These are phyloP conservation scores for Ceuthmochares aereus DNA, from an alignment of 2,113 vertebrate species.

Conservation along the genomic window DNA sequence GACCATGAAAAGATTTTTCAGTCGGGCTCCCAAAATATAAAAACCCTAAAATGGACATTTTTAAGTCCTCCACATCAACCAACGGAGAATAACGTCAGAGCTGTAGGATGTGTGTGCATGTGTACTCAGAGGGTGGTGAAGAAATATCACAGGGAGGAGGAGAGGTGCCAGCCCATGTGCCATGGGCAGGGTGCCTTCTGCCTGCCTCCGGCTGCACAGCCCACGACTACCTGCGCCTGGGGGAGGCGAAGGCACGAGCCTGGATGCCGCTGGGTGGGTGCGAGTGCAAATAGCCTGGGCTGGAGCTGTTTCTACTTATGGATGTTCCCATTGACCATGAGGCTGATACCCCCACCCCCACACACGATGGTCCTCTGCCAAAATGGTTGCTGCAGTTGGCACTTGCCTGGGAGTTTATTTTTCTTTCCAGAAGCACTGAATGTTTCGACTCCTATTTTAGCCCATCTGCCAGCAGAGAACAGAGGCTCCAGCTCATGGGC, in stretches of 20 bases:
- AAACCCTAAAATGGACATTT: slow-evolving; percentile 69
- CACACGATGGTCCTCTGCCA: fast-evolving
- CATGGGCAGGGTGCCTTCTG: not conserved
- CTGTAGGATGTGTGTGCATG: not conserved
- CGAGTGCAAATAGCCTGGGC: fast-evolving
- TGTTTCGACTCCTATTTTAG: not conserved
- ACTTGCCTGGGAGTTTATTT: not conserved
- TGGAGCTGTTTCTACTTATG: not conserved
- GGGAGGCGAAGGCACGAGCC: not conserved
- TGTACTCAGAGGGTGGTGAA: not conserved
- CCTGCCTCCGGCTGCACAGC: fast-evolving
- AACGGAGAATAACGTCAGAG: slow-evolving; percentile 9
- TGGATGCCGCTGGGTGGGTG: fast-evolving
- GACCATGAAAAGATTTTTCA: slow-evolving; percentile 39
- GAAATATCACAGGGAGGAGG: not conserved
- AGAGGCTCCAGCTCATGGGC: not conserved
- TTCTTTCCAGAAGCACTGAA: not conserved
- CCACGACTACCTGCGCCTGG: not conserved
- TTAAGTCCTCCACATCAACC: not conserved
- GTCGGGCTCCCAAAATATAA: slow-evolving; percentile 35
- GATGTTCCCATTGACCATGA: not conserved
- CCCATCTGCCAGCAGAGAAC: not conserved
- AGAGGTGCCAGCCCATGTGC: not conserved
- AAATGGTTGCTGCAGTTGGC: not conserved
- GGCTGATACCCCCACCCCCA: not conserved